Evolutionary conservation across 1,140 invertebrate species (phyloP).

Genomic region (Mamestra configurata): DNA sequence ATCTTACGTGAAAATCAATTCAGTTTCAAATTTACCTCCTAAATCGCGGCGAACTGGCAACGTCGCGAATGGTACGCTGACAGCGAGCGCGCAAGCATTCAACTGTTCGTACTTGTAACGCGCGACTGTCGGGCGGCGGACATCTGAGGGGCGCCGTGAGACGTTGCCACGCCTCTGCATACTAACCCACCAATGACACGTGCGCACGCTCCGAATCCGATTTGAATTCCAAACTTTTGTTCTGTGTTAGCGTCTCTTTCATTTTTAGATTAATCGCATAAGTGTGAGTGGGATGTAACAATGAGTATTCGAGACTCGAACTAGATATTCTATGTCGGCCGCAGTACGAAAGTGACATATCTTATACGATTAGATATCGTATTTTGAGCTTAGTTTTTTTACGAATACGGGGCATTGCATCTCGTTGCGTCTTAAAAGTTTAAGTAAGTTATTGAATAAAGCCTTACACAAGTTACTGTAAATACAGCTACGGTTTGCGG

Average conservation of each 20-base stretch:
- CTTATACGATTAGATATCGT: conserved; percentile 14
- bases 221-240: conserved; percentile 39
- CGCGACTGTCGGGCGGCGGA: conserved; percentile 75
- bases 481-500: conserved; percentile 46
- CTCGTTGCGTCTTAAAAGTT: conserved; percentile 33
- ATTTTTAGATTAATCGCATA: background rate
- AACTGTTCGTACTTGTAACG: conserved; percentile 81
- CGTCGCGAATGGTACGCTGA: conserved; percentile 78
- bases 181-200: conserved; percentile 44
- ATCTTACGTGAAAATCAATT: conserved; percentile 46
- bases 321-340: background rate
- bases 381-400: conserved; percentile 18
- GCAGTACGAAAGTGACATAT: conserved; percentile 19
- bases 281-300: conserved; percentile 23
- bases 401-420: conserved; percentile 22
- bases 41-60: conserved; percentile 78
- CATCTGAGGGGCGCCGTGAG: conserved; percentile 79
- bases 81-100: conserved; percentile 80
- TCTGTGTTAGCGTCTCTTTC: conserved; percentile 67
- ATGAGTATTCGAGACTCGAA: conserved; percentile 12
- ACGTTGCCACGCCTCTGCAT: conserved; percentile 72
- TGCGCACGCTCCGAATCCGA: conserved; percentile 27
- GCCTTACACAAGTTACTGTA: conserved; percentile 44
- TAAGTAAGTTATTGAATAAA: conserved; percentile 46
- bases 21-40: conserved; percentile 76